Evolutionary conservation across 2,113 vertebrate genomes (phyloP).

Genomic region (Eptatretus burgeri): DNA sequence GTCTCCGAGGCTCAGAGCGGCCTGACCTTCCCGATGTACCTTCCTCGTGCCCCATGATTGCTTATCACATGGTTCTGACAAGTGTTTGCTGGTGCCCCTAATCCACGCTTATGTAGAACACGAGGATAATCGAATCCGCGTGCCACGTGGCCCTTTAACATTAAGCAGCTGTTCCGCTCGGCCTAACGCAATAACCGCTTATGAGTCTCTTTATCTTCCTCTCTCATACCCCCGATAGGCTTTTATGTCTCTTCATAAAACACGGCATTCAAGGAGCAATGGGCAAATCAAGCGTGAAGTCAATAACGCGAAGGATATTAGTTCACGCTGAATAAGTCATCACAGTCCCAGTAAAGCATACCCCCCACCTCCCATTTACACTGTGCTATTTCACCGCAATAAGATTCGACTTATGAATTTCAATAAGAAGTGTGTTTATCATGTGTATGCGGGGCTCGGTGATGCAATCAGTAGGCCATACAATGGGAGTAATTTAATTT

Average conservation of each 20-base stretch:
- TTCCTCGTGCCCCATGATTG: neutral
- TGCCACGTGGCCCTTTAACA: constrained; percentile 6
- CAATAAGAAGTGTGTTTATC: neutral
- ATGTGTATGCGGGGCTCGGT: neutral
- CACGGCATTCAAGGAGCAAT: constrained; percentile 3
- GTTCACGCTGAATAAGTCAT: constrained; percentile 6
- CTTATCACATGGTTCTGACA: constrained; percentile 4
- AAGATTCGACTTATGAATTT: constrained; percentile 1
- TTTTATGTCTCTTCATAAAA: constrained; percentile 6
- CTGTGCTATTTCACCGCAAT: neutral
- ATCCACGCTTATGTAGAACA: constrained; percentile 6
- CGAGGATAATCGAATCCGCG: constrained; percentile 1
- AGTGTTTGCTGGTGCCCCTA: neutral
- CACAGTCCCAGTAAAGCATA: neutral
- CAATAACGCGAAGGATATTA: constrained; percentile 6
- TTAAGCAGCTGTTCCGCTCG: constrained; percentile 6
- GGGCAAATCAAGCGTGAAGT: constrained; percentile 6
- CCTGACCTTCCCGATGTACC: too few relatives aligned
- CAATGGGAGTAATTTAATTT: constrained; percentile 4
- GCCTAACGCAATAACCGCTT: constrained; percentile 7
- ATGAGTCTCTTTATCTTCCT: constrained; percentile 7
- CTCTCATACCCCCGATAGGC: constrained; percentile 4
- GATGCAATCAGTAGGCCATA: neutral
- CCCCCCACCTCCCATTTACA: constrained; percentile 2
- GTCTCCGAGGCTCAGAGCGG: too few relatives aligned